Evolutionary conservation across 2,888 invertebrate genomes (phyloP).

Genomic region (Drosophila fungiperda): DNA sequence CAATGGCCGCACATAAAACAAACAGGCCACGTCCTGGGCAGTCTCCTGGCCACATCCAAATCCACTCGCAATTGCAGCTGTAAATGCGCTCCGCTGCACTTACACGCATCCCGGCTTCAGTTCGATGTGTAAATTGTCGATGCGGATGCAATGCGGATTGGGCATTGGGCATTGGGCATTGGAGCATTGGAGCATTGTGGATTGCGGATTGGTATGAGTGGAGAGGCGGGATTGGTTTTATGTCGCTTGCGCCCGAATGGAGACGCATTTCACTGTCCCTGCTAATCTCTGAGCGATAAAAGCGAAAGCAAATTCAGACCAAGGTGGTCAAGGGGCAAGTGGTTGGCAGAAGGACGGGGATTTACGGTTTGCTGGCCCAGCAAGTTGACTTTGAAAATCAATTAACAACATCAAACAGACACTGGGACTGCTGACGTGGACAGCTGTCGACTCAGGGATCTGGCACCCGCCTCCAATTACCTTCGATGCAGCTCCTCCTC

Average conservation of each 20-base stretch:
- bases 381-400: conserved; percentile 85
- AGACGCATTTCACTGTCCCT: conserved; percentile 75
- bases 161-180: conserved; percentile 50
- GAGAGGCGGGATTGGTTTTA: conserved; percentile 70
- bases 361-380: conserved; percentile 36
- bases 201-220: conserved; percentile 40
- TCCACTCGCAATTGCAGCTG: conserved; percentile 77
- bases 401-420: conserved; percentile 85
- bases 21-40: conserved; percentile 66
- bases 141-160: conserved; percentile 46
- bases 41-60: conserved; percentile 60
- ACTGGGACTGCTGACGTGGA: conserved; percentile 70
- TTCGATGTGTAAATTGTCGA: conserved; percentile 55
- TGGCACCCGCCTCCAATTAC: conserved; percentile 16
- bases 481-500: neutral
- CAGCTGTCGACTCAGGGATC: conserved; percentile 61
- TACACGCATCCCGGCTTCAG: conserved; percentile 65
- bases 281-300: conserved; percentile 75
- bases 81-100: conserved; percentile 76
- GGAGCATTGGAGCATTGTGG: conserved; percentile 22
- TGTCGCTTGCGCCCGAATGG: conserved; percentile 78
- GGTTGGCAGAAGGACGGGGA: neutral
- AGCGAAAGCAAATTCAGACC: conserved; percentile 61
- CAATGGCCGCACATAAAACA: conserved; percentile 80
- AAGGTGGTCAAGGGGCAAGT: neutral